Evolutionary conservation across 2,888 invertebrate species (phyloP).

Genomic region (Choristoneura rosaceana): DNA sequence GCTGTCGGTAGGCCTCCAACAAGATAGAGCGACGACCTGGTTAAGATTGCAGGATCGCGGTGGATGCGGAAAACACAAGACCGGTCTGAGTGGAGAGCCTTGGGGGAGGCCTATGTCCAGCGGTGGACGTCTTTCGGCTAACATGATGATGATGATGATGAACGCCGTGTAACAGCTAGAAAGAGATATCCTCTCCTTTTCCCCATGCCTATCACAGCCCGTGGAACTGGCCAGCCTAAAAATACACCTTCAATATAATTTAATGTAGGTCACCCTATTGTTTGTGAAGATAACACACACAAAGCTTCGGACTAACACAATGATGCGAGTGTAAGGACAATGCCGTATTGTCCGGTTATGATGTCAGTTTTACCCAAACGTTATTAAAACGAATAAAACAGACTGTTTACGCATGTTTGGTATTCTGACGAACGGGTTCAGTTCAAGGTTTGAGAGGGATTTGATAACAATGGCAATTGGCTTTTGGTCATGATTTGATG

Average conservation of each 20-base stretch:
- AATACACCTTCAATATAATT: conserved; percentile 27
- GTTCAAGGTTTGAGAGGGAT: not conserved
- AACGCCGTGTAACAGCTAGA: no score
- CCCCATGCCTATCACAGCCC: not conserved
- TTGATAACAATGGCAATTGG: no score
- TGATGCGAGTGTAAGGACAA: conserved; percentile 13
- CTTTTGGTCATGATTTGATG: no score
- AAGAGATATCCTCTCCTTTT: no score
- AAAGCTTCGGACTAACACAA: conserved; percentile 4
- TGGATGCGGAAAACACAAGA: no score
- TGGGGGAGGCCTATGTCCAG: no score
- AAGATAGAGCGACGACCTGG: no score
- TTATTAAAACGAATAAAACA: conserved; percentile 2
- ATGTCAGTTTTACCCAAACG: conserved; percentile 5
- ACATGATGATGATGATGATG: no score
- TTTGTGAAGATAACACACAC: conserved; percentile 6
- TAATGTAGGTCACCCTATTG: conserved; percentile 23
- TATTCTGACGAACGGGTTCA: not conserved
- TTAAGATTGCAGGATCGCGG: no score
- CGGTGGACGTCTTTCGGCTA: no score
- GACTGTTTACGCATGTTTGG: not conserved
- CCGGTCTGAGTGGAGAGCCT: no score
- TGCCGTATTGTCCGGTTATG: conserved; percentile 12
- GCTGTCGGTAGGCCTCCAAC: no score
- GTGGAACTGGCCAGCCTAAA: not conserved